Base-by-base conservation (phyloP, 2,113 vertebrate species). In the Hippopotamus amphibius region DNA sequence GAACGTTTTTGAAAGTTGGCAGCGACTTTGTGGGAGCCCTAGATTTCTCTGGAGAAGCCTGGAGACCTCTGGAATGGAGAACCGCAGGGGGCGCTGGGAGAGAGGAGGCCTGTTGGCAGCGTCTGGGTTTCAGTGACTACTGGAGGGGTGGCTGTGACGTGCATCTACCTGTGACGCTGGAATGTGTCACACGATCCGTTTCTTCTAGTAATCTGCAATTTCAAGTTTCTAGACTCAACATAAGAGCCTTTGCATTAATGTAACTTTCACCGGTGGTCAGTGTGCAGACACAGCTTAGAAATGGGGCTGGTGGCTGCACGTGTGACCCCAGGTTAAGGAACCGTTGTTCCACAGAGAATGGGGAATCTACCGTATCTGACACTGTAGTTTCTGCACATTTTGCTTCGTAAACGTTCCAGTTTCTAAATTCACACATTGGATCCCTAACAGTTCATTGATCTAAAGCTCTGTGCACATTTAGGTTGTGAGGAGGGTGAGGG, bases 81-180 rank as follows among this genome's bases (percentile, higher is more conserved):
- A 21, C 1, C 3, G 71, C 68, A 21, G 71, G 3, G 41, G 59
- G 43, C 50, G 1, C 4, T 22, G 5, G 3, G 24, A 11, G 61
- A 87, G 63, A 65, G n/a, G 53, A 50, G 63, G 66, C 30, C n/a
- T 1, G 21, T 8, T 30, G 33, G 33, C 48, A 43, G 1, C 0
- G 24, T 66, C 61, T 26, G 7, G n/a, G 19, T 19, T 68, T 83
- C 41, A 21, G 1, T 7, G 57, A 30, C 50, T 14, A 12, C 7
- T 0, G 10, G 41, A 30, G 53, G 50, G 4, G 13, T 11, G 15
- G 11, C 33, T 10, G 63, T 1, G 7, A 5, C 4, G 13, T 37
- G 14, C 33, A 46, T 28, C 41, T 4, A 0, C 14, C 19, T 3
- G 17, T 50, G n/a, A 22, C 13, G 8, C 7, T 43, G 37, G 48